These are phyloP conservation scores for Tyto alba DNA, from an alignment of 2,113 vertebrate species.

Conservation along the genomic window DNA sequence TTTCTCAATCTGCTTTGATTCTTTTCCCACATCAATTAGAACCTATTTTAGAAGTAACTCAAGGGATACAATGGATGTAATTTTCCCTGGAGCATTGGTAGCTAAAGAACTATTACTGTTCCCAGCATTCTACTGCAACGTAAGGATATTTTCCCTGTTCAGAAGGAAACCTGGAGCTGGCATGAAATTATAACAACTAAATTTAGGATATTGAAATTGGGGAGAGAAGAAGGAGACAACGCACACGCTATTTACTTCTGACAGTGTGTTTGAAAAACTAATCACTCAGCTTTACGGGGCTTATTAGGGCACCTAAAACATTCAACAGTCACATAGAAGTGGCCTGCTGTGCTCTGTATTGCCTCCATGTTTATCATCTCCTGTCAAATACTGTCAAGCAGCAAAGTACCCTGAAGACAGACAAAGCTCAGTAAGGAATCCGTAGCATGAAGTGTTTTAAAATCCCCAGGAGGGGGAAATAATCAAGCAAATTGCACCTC, in stretches of 20 bases:
- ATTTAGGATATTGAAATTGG: background rate
- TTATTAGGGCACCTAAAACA: background rate
- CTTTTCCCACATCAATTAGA: background rate
- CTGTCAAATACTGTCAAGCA: slow-evolving; percentile 18
- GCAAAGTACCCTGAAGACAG: background rate
- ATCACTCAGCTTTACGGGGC: background rate
- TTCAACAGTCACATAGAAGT: background rate
- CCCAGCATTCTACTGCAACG: background rate
- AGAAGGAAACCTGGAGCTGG: background rate
- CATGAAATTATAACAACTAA: background rate
- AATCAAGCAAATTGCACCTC: background rate
- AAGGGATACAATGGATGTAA: background rate
- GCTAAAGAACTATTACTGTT: background rate
- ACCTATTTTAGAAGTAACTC: background rate
- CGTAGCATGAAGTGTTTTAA: background rate
- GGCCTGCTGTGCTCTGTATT: background rate
- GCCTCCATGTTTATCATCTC: background rate
- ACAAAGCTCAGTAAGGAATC: background rate
- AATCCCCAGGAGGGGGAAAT: background rate
- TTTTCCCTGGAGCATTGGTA: background rate
- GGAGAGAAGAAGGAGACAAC: background rate
- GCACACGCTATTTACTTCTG: background rate
- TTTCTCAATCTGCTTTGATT: background rate
- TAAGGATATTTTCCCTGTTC: background rate
- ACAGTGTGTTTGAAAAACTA: background rate